phyloP scores from a whole-genome alignment of 1,140 invertebrate species.

The Chelonus insularis region DNA sequence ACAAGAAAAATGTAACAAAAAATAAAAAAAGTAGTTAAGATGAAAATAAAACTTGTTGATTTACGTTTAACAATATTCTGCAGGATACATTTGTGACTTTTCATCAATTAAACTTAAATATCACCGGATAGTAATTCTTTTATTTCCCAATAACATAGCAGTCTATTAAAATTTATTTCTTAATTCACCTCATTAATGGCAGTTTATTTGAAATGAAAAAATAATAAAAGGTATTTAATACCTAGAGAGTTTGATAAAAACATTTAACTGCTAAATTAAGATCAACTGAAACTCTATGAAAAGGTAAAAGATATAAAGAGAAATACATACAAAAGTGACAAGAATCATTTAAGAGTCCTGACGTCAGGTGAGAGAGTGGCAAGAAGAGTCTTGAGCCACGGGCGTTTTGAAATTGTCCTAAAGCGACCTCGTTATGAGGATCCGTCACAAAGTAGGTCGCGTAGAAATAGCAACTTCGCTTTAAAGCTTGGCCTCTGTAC shows the following conservation, averaged over 20 bases:
- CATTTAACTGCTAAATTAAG: not conserved
- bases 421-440: conserved; percentile 45
- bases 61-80: too few relatives aligned
- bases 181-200: too few relatives aligned
- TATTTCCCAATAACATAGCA: too few relatives aligned
- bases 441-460: conserved; percentile 41
- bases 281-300: not conserved
- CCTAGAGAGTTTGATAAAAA: not conserved
- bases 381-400: conserved; percentile 25
- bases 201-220: too few relatives aligned
- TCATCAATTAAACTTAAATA: too few relatives aligned
- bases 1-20: not conserved
- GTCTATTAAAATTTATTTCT: too few relatives aligned
- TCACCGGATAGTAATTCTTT: too few relatives aligned
- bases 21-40: too few relatives aligned
- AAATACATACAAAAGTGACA: conserved; percentile 5
- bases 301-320: not conserved
- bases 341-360: conserved; percentile 19
- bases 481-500: conserved; percentile 34
- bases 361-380: conserved; percentile 12
- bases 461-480: conserved; percentile 41
- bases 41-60: too few relatives aligned
- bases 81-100: too few relatives aligned
- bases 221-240: too few relatives aligned
- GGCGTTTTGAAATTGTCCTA: conserved; percentile 36